phyloP scores from a whole-genome alignment of 2,888 invertebrate genomes.

The Ennomos fuscantarius region DNA sequence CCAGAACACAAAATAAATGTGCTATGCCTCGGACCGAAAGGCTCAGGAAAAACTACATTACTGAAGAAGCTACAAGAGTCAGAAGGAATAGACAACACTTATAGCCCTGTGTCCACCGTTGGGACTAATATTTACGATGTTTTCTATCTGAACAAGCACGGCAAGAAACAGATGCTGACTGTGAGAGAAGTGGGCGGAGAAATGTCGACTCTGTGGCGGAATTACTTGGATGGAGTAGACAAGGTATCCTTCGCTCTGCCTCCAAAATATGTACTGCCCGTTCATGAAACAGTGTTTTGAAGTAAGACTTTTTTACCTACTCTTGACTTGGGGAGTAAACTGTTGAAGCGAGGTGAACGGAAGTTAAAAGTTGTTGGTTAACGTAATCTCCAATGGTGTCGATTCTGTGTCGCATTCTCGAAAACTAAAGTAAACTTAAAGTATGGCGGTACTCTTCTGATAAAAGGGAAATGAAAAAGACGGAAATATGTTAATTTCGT shows the following conservation, averaged over 20 bases:
- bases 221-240: slow-evolving; percentile 88
- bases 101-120: slow-evolving; percentile 91
- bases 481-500: too few species aligned
- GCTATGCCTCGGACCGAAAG: slow-evolving; percentile 91
- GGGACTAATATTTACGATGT: slow-evolving; percentile 92
- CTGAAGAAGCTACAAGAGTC: slow-evolving; percentile 89
- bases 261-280: neutral
- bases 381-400: too few species aligned
- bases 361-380: too few species aligned
- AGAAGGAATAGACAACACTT: slow-evolving; percentile 90
- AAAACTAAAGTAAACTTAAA: too few species aligned
- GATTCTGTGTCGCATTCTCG: too few species aligned
- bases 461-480: too few species aligned
- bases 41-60: slow-evolving; percentile 92
- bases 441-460: too few species aligned
- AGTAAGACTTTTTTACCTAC: too few species aligned
- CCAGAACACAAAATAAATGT: slow-evolving; percentile 72
- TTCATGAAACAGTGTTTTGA: neutral
- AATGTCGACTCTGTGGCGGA: slow-evolving; percentile 93
- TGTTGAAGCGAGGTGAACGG: too few species aligned
- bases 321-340: too few species aligned
- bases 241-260: slow-evolving; percentile 67
- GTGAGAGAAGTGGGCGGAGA: slow-evolving; percentile 92
- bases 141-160: slow-evolving; percentile 73
- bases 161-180: slow-evolving; percentile 81